Evolutionary conservation across 2,888 invertebrate species (phyloP).

Genomic region (Hololepta plana): DNA sequence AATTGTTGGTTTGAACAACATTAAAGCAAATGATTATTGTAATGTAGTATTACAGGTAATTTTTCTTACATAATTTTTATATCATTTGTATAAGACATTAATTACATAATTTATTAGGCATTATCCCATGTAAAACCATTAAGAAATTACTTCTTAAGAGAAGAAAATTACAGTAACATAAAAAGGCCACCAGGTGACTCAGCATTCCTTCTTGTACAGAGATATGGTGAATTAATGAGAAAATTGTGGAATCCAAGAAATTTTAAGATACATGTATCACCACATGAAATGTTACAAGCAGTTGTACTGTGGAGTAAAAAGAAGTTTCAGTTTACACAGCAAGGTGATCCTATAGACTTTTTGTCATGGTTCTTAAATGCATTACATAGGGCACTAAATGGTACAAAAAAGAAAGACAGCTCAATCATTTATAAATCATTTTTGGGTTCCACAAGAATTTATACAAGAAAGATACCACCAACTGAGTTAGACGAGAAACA

Average conservation of each 20-base stretch:
- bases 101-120: slow-evolving; percentile 40
- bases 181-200: slow-evolving; percentile 93
- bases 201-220: slow-evolving; percentile 72
- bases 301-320: slow-evolving; percentile 95
- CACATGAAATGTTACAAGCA: slow-evolving; percentile 99
- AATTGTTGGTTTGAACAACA: slow-evolving; percentile 96
- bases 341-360: slow-evolving; percentile 96
- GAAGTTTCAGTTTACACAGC: slow-evolving; percentile 94
- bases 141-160: slow-evolving; percentile 85
- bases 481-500: slow-evolving; percentile 82
- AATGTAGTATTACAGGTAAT: slow-evolving; percentile 90
- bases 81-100: slow-evolving; percentile 2
- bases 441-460: slow-evolving; percentile 77
- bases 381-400: slow-evolving; percentile 84
- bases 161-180: slow-evolving; percentile 76
- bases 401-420: slow-evolving; percentile 71
- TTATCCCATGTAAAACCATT: slow-evolving; percentile 89
- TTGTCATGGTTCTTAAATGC: slow-evolving; percentile 97
- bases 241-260: slow-evolving; percentile 99
- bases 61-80: slow-evolving; percentile 4
- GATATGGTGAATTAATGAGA: slow-evolving; percentile 87
- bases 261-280: slow-evolving; percentile 98
- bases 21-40: slow-evolving; percentile 99
- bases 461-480: slow-evolving; percentile 82
- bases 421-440: slow-evolving; percentile 93